phyloP scores from a whole-genome alignment of 2,113 vertebrate genomes.

The Sminthopsis crassicaudata region DNA sequence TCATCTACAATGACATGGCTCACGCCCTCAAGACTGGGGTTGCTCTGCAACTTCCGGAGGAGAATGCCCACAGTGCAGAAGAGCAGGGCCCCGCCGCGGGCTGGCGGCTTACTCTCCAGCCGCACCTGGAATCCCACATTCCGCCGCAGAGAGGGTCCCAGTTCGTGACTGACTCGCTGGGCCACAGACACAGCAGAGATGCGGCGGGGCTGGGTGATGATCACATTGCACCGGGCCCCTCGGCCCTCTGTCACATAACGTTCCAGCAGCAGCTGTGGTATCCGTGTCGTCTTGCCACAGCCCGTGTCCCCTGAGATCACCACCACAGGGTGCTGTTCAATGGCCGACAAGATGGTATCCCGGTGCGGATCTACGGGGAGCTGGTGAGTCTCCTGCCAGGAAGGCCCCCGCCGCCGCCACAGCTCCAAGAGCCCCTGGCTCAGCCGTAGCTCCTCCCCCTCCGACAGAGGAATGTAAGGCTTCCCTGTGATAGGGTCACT shows the following conservation, averaged over 20 bases:
- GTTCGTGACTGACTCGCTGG: conserved; percentile 92
- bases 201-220: conserved; percentile 95
- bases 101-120: conserved; percentile 91
- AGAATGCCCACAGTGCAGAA: conserved; percentile 98
- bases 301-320: conserved; percentile 96
- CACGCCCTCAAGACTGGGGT: conserved; percentile 91
- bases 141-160: conserved; percentile 90
- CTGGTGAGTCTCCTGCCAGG: conserved; percentile 79
- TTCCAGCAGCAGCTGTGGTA: conserved; percentile 95
- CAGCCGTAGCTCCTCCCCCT: conserved; percentile 82
- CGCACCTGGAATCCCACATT: conserved; percentile 97
- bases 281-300: conserved; percentile 96
- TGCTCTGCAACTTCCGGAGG: conserved; percentile 93
- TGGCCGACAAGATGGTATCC: conserved; percentile 88
- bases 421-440: conserved; percentile 86
- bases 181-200: conserved; percentile 98
- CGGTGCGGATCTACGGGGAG: conserved; percentile 92
- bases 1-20: conserved; percentile 97
- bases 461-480: conserved; percentile 85
- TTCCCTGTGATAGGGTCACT: conserved; percentile 92
- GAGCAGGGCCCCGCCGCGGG: conserved; percentile 92
- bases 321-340: conserved; percentile 90
- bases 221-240: conserved; percentile 92
- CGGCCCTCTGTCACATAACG: conserved; percentile 86
- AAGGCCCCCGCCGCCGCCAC: conserved; percentile 86